Percentiles rank a stretch among this genome's conserved stretches.
phyloP scores from a whole-genome alignment of 2,888 invertebrate species.

The Polymixis lichenea region DNA sequence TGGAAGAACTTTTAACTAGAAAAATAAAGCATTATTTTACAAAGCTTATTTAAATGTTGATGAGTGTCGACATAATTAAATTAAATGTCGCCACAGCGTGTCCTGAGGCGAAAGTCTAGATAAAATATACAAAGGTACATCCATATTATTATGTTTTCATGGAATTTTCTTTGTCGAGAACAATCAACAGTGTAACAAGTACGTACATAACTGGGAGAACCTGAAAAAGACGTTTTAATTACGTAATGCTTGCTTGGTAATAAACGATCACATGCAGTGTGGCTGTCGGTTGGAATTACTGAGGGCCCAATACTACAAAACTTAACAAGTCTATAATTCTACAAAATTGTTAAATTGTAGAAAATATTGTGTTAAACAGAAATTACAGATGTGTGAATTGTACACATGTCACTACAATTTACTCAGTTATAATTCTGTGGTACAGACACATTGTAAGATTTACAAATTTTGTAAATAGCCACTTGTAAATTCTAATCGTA shows the following conservation, averaged over 20 bases:
- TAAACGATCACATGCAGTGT: not conserved
- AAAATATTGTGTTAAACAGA: no score
- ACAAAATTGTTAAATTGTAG: no score
- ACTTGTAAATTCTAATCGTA: no score
- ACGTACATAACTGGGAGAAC: not conserved
- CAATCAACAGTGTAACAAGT: conserved; percentile 2
- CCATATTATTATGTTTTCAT: not conserved
- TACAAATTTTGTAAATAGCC: no score
- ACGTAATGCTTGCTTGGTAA: not conserved
- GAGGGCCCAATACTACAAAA: not conserved
- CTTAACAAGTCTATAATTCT: no score
- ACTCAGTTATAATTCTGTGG: no score
- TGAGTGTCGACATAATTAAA: conserved; percentile 41
- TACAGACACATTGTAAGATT: no score
- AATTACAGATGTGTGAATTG: no score
- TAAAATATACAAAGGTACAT: conserved; percentile 5
- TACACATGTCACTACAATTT: no score
- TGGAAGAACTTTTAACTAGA: not conserved
- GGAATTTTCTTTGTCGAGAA: conserved; percentile 12
- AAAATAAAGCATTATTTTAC: not conserved
- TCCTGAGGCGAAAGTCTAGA: conserved; percentile 10
- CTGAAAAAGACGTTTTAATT: conserved; percentile 17
- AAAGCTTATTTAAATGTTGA: no score
- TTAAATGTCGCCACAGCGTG: conserved; percentile 26
- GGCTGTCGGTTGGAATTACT: not conserved